Conservation (phyloP, 2,888 invertebrate species). For the Acanthococcus lagerstroemiae region DNA sequence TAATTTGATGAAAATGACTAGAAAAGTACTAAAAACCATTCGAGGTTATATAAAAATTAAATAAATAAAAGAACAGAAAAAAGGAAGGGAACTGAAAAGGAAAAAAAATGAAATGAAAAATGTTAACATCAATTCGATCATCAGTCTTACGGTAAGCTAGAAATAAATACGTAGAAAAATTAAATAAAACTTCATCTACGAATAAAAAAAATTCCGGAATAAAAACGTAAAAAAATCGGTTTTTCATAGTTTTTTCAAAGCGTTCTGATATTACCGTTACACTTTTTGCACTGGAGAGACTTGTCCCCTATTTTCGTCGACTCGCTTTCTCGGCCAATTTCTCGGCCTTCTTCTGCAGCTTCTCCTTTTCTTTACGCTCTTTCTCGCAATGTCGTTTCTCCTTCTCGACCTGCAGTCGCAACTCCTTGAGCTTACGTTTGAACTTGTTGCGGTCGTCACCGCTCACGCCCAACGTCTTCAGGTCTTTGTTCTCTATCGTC, state of each 20-base stretch:
- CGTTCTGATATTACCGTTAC: background rate
- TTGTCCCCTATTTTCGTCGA: slow-evolving; percentile 52
- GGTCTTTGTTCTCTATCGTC: slow-evolving; percentile 78
- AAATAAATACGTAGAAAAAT: slow-evolving; percentile 3
- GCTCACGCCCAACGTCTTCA: slow-evolving; percentile 53
- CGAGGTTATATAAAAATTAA: background rate
- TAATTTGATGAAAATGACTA: slow-evolving; percentile 30
- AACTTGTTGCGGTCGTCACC: slow-evolving; percentile 72
- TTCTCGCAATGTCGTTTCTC: slow-evolving; percentile 70
- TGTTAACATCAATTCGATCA: slow-evolving; percentile 25
- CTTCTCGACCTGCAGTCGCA: slow-evolving; percentile 62
- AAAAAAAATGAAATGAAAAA: slow-evolving; percentile 11
- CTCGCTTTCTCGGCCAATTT: slow-evolving; percentile 57
- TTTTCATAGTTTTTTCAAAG: background rate
- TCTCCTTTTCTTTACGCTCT: slow-evolving; percentile 70
- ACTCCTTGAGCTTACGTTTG: slow-evolving; percentile 75
- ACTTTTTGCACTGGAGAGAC: background rate
- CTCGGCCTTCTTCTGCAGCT: slow-evolving; percentile 75
- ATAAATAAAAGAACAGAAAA: background rate
- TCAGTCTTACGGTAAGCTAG: slow-evolving; percentile 22
- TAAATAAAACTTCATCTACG: background rate
- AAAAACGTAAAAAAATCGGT: background rate
- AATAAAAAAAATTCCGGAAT: background rate
- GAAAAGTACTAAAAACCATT: slow-evolving; percentile 19
- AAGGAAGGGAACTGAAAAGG: slow-evolving; percentile 1